phyloP scores from a whole-genome alignment of 2,113 vertebrate genomes.

The Caretta caretta region DNA sequence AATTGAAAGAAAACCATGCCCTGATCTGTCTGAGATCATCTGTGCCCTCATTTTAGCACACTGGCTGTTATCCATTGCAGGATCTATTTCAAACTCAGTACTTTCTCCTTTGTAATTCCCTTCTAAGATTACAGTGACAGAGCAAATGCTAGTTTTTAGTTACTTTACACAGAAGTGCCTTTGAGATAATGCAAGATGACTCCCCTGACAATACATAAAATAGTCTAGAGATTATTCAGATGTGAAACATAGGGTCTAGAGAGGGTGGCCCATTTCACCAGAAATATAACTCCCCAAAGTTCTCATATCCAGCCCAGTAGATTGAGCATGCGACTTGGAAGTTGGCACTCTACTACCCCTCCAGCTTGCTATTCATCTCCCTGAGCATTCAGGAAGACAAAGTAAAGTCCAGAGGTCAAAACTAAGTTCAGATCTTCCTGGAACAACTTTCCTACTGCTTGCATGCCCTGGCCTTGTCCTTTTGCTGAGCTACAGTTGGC shows the following conservation, averaged over 20 bases:
- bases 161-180: neutral
- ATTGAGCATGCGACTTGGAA: fast-evolving
- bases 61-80: neutral
- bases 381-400: neutral
- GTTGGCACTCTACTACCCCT: fast-evolving
- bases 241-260: neutral
- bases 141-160: neutral
- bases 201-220: neutral
- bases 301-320: neutral
- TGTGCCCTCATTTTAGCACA: neutral
- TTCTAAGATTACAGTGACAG: neutral
- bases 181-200: neutral
- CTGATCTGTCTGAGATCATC: neutral
- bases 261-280: neutral
- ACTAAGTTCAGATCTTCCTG: neutral
- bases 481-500: neutral
- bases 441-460: neutral
- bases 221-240: neutral
- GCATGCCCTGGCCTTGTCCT: neutral
- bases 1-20: neutral
- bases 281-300: neutral
- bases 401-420: fast-evolving
- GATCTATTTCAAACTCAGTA: neutral
- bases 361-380: fast-evolving
- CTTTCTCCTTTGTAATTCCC: neutral